These are phyloP conservation scores for Neodiprion lecontei DNA, from an alignment of 1,140 invertebrate species.

Conservation along the genomic window DNA sequence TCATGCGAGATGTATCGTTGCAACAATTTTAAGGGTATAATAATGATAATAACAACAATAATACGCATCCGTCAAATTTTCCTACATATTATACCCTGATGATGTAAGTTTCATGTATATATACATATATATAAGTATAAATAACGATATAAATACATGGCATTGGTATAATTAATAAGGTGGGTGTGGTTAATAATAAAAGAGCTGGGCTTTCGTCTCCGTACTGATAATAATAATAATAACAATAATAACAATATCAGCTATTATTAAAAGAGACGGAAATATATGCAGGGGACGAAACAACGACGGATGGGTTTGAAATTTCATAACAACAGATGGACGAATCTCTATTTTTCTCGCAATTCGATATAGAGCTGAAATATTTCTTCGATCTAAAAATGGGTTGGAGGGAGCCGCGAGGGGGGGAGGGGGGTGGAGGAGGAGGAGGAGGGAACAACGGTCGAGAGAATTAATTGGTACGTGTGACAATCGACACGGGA, in stretches of 20 bases:
- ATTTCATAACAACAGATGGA: conserved; percentile 24
- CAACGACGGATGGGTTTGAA: conserved; percentile 28
- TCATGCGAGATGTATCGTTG: too few species aligned
- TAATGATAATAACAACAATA: too few species aligned
- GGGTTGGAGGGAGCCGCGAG: conserved; percentile 4
- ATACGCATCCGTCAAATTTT: too few species aligned
- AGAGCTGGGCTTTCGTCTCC: too few species aligned
- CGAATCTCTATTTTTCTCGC: conserved; percentile 15
- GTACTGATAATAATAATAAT: conserved; percentile 22
- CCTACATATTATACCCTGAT: too few species aligned
- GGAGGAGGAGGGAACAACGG: conserved; percentile 23
- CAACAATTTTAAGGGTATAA: too few species aligned
- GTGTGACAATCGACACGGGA: conserved; percentile 24
- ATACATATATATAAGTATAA: too few species aligned
- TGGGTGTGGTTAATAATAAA: too few species aligned
- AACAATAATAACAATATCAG: conserved; percentile 22
- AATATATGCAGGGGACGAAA: conserved; percentile 13
- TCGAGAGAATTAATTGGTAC: conserved; percentile 12
- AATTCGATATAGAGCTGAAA: conserved; percentile 9
- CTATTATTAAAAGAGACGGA: conserved; percentile 17
- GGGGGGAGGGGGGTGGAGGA: conserved; percentile 24
- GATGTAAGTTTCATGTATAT: too few species aligned
- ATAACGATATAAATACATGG: too few species aligned
- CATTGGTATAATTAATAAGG: too few species aligned
- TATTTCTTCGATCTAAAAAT: too few species aligned